Evolutionary conservation across 2,113 vertebrate species (phyloP).

Genomic region (Rhipidura dahli): DNA sequence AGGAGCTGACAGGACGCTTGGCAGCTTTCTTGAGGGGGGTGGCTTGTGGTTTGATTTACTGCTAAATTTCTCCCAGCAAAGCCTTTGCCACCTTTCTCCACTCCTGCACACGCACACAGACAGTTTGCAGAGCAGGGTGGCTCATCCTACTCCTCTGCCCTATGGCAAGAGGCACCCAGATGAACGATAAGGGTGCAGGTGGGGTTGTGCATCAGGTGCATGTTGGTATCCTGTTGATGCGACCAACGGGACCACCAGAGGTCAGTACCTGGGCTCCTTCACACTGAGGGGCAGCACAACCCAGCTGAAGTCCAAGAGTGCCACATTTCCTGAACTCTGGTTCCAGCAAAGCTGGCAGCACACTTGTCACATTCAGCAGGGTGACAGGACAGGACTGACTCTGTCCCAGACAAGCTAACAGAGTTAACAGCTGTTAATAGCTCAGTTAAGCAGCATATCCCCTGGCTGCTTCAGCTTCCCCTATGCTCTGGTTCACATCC

Average conservation of each 20-base stretch:
- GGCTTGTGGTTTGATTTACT: neutral
- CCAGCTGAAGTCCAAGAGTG: neutral
- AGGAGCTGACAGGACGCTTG: neutral
- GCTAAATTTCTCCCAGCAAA: neutral
- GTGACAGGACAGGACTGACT: neutral
- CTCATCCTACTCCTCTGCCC: neutral
- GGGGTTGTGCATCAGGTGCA: neutral
- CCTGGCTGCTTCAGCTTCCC: neutral
- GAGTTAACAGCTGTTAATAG: neutral
- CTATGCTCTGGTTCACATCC: rapidly evolving
- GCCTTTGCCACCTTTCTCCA: neutral
- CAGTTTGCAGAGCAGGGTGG: neutral
- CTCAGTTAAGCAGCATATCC: rapidly evolving
- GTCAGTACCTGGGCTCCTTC: neutral
- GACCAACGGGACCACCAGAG: neutral
- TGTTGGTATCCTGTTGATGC: rapidly evolving
- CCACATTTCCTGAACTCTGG: neutral
- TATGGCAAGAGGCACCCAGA: rapidly evolving
- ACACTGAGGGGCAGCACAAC: neutral
- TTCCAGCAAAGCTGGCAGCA: neutral
- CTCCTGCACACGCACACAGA: neutral
- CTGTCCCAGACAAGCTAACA: neutral
- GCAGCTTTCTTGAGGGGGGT: neutral
- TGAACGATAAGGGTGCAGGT: rapidly evolving
- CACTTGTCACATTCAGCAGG: neutral